Evolutionary conservation across 1,140 invertebrate genomes (phyloP).

Genomic region (Calephelis nemesis): DNA sequence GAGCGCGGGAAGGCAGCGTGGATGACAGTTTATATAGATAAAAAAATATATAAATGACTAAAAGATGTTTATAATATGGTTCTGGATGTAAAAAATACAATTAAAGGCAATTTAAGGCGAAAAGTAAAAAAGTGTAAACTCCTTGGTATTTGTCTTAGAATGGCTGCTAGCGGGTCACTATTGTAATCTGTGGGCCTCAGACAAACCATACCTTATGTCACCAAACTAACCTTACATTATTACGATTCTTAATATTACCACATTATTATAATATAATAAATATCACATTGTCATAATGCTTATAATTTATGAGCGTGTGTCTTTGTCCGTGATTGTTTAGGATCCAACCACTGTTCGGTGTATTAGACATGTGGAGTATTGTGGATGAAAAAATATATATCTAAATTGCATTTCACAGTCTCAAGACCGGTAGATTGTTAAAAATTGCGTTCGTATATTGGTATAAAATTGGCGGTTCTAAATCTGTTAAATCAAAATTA

Average conservation of each 20-base stretch:
- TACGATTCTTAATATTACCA: conserved; percentile 76
- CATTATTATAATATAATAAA: conserved; percentile 71
- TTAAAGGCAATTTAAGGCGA: conserved; percentile 73
- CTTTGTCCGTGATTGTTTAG: conserved; percentile 80
- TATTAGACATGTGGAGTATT: conserved; percentile 72
- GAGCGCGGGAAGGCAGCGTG: conserved; percentile 50
- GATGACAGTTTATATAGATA: conserved; percentile 72
- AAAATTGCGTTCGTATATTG: conserved; percentile 53
- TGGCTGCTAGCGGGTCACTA: conserved; percentile 69
- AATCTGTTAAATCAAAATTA: conserved; percentile 69
- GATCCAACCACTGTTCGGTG: conserved; percentile 75
- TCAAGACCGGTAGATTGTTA: conserved; percentile 34
- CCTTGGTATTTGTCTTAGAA: conserved; percentile 74
- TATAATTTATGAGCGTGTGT: conserved; percentile 80
- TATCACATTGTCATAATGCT: conserved; percentile 80
- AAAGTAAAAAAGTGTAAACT: conserved; percentile 65
- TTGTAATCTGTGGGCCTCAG: conserved; percentile 76
- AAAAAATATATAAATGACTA: conserved; percentile 80
- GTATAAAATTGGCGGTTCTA: conserved; percentile 64
- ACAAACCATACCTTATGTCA: conserved; percentile 66
- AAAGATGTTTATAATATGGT: conserved; percentile 79
- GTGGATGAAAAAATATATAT: conserved; percentile 55
- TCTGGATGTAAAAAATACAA: conserved; percentile 79
- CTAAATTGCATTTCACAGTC: conserved; percentile 50
- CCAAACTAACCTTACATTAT: conserved; percentile 76